Evolutionary conservation across 1,140 invertebrate species (phyloP).

Genomic region (Rhyzopertha dominica): DNA sequence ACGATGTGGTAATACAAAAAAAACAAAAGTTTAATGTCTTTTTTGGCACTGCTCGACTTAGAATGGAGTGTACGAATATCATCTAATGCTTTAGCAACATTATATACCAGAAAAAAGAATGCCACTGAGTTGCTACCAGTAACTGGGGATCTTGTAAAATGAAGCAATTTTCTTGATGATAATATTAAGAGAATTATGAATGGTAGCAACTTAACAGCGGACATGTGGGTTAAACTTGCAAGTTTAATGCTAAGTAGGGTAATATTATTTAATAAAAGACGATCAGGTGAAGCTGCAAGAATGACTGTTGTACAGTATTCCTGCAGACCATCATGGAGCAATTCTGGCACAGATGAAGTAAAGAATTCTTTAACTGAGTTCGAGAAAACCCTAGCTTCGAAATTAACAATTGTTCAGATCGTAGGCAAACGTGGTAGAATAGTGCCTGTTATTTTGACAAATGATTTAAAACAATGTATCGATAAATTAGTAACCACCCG

Average conservation of each 20-base stretch:
- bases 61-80: constrained; percentile 4
- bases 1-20: constrained; percentile 2
- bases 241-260: constrained; percentile 3
- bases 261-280: constrained; percentile 14
- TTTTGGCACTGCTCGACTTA: background rate
- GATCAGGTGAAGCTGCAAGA: constrained; percentile 13
- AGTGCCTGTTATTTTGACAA: constrained; percentile 12
- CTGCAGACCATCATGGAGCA: constrained; percentile 4
- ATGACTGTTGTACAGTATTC: constrained; percentile 4
- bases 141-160: constrained; percentile 4
- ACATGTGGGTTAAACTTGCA: constrained; percentile 7
- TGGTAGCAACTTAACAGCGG: too few species aligned
- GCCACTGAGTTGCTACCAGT: too few species aligned
- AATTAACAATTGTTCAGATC: constrained; percentile 12
- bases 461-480: constrained; percentile 13
- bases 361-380: constrained; percentile 10
- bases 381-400: constrained; percentile 8
- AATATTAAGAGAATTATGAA: too few species aligned
- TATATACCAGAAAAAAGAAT: constrained; percentile 3
- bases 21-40: background rate
- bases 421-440: constrained; percentile 11
- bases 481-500: constrained; percentile 7
- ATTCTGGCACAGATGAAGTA: constrained; percentile 5
- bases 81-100: constrained; percentile 5
- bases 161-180: background rate